Evolutionary conservation across 2,888 invertebrate genomes (phyloP).

Genomic region (Theretra japonica): DNA sequence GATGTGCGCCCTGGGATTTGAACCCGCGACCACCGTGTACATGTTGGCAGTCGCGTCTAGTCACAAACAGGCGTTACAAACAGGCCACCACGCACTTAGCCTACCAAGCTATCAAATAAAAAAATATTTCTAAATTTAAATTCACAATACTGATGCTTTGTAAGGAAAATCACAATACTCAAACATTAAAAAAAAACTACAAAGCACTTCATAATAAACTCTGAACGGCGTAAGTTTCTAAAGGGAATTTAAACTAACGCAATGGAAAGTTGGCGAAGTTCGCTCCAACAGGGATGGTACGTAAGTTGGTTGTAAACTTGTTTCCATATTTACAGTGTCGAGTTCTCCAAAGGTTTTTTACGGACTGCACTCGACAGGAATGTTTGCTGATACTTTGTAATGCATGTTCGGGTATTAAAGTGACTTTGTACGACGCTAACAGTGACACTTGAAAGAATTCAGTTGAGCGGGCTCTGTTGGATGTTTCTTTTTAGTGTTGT

Average conservation of each 20-base stretch:
- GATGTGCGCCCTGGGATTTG: too few species aligned
- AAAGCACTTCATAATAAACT: conserved; percentile 6
- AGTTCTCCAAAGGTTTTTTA: neutral
- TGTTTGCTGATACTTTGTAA: conserved; percentile 12
- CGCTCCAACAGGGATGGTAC: neutral
- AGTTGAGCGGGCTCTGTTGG: too few species aligned
- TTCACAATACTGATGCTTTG: too few species aligned
- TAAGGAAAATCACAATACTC: too few species aligned
- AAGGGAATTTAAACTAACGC: conserved; percentile 3
- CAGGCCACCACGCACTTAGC: too few species aligned
- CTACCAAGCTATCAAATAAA: too few species aligned
- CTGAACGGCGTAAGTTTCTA: neutral
- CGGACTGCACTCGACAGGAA: conserved; percentile 2
- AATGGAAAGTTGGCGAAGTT: conserved; percentile 7
- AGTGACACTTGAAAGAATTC: neutral
- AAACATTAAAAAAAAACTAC: neutral
- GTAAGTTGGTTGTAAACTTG: neutral
- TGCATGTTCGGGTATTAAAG: neutral
- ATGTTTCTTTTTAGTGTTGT: too few species aligned
- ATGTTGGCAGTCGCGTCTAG: too few species aligned
- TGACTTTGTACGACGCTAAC: neutral
- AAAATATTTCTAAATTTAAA: too few species aligned
- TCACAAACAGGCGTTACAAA: too few species aligned
- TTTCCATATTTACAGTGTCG: conserved; percentile 17
- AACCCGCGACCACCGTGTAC: too few species aligned